Conservation (phyloP, 2,113 vertebrate species). For the Agelaius tricolor region DNA sequence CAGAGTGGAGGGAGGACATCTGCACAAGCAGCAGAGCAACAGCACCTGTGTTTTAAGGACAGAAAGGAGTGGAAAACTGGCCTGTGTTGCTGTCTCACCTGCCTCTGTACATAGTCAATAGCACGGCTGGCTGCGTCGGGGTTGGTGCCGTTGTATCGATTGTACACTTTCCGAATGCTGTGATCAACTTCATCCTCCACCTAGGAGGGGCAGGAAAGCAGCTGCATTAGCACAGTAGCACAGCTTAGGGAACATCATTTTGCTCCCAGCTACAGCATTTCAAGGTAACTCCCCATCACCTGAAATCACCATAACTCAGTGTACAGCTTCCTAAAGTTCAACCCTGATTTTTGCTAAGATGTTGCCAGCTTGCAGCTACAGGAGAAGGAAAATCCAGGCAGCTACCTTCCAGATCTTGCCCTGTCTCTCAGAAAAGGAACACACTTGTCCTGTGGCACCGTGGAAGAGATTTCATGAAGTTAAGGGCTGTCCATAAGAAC, state of each 20-base stretch:
- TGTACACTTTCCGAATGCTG: slow-evolving; percentile 93
- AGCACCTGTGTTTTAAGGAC: neutral
- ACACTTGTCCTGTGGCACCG: neutral
- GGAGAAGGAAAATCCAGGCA: neutral
- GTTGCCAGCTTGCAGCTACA: neutral
- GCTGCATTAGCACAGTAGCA: neutral
- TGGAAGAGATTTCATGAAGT: neutral
- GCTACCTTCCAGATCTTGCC: neutral
- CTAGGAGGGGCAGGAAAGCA: slow-evolving; percentile 64
- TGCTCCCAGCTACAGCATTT: neutral
- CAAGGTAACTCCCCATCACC: neutral
- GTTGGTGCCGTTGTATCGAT: slow-evolving; percentile 92
- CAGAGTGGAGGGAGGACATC: neutral
- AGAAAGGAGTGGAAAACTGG: neutral
- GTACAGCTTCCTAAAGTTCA: neutral
- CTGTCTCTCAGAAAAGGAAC: neutral
- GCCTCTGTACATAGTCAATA: slow-evolving; percentile 96
- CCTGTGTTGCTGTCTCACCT: slow-evolving; percentile 74
- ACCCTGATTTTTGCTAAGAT: neutral
- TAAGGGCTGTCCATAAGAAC: neutral
- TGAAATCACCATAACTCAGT: neutral
- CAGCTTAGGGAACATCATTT: neutral
- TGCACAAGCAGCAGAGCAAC: neutral
- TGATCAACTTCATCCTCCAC: slow-evolving; percentile 93
- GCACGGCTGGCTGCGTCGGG: slow-evolving; percentile 93